phyloP scores from a whole-genome alignment of 2,888 invertebrate species.

The Hanleya hanleyi region DNA sequence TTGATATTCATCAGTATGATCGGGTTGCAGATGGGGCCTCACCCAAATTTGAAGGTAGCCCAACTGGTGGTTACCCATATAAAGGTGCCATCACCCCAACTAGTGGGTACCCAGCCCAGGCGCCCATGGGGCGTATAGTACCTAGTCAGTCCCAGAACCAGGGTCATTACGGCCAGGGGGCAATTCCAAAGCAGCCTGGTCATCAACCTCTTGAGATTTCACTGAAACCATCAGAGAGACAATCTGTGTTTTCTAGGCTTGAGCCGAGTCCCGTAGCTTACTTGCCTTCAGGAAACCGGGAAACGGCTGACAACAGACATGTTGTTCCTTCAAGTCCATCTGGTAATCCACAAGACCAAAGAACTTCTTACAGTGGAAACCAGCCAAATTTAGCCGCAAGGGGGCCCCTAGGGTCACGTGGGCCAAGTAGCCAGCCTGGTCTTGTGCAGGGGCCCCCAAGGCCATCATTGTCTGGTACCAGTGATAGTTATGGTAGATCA shows the following conservation, averaged over 20 bases:
- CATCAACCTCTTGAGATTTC: not conserved
- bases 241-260: not conserved
- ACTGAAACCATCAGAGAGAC: not conserved
- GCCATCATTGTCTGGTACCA: not conserved
- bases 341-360: too few relatives aligned
- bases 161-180: conserved; percentile 1
- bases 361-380: not conserved
- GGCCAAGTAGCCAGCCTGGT: conserved; percentile 26
- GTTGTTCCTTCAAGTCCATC: too few relatives aligned
- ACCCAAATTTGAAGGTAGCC: conserved; percentile 20
- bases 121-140: not conserved
- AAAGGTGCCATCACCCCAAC: conserved; percentile 1
- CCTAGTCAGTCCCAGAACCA: conserved; percentile 16
- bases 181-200: conserved; percentile 40
- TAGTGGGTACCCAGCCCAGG: not conserved
- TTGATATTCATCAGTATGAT: conserved; percentile 20
- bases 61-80: not conserved
- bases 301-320: too few relatives aligned
- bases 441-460: conserved; percentile 41
- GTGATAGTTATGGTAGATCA: not conserved
- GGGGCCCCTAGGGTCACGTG: conserved; percentile 42
- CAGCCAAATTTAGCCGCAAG: conserved; percentile 52
- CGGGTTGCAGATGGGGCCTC: conserved; percentile 30
- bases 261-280: not conserved
- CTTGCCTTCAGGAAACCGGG: too few relatives aligned